phyloP scores from a whole-genome alignment of 2,797 vertebrate species.

The Cyprinodon diabolis region DNA sequence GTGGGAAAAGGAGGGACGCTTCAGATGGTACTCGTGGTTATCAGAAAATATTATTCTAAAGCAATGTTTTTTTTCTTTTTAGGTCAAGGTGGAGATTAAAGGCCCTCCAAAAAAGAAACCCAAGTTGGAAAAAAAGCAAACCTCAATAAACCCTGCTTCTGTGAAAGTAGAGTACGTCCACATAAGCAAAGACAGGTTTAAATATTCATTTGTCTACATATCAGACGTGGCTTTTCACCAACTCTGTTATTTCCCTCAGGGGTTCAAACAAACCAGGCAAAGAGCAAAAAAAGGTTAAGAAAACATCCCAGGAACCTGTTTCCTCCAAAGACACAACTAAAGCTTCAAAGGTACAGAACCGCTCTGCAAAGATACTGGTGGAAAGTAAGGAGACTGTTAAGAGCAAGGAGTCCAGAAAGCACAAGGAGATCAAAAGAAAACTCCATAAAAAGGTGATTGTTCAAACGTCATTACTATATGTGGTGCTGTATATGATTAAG shows the following conservation, averaged over 20 bases:
- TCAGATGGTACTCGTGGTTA: background rate
- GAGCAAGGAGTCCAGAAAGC: conserved; percentile 73
- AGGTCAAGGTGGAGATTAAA: conserved; percentile 80
- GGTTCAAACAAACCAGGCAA: conserved; percentile 53
- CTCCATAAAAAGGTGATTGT: conserved; percentile 77
- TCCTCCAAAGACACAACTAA: conserved; percentile 39
- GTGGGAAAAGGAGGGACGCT: background rate
- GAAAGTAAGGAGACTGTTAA: conserved; percentile 44
- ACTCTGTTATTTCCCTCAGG: conserved; percentile 46
- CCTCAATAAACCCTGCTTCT: conserved; percentile 68
- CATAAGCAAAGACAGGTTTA: background rate
- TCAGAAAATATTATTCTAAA: background rate
- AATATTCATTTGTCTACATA: background rate
- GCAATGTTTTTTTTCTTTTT: conserved; percentile 35
- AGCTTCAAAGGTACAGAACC: conserved; percentile 64
- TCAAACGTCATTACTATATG: background rate
- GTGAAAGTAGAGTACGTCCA: conserved; percentile 85
- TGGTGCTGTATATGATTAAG: background rate
- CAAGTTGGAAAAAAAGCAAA: conserved; percentile 80
- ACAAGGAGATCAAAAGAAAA: conserved; percentile 80
- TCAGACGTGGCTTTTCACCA: background rate
- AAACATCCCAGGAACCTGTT: conserved; percentile 31
- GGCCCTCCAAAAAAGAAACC: conserved; percentile 83
- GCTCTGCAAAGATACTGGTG: conserved; percentile 36
- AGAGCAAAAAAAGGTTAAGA: conserved; percentile 74